Conservation (phyloP, 1,140 invertebrate genomes). For the Stegodyphus mimosarum region DNA sequence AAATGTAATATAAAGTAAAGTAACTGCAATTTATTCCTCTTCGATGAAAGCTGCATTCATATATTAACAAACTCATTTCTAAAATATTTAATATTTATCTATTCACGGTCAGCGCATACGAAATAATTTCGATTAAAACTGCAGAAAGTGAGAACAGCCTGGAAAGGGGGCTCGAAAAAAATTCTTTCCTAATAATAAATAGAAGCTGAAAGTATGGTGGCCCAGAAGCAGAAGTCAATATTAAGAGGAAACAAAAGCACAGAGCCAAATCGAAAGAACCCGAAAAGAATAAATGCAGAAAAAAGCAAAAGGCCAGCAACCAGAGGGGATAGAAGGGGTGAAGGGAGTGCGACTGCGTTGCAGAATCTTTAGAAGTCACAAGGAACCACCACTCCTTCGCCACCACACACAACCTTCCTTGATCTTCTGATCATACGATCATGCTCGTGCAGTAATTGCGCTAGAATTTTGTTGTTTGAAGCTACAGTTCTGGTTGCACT, state of each 20-base stretch:
- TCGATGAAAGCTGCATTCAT: no score
- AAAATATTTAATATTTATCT: no score
- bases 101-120: no score
- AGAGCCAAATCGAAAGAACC: constrained; percentile 16
- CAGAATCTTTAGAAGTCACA: constrained; percentile 48
- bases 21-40: no score
- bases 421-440: constrained; percentile 39
- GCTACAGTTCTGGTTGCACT: constrained; percentile 25
- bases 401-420: background rate
- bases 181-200: constrained; percentile 36
- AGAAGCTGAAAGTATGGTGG: constrained; percentile 37
- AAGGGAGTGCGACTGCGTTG: background rate
- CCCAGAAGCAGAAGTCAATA: constrained; percentile 53
- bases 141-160: no score
- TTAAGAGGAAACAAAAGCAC: constrained; percentile 54
- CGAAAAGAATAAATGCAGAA: constrained; percentile 26
- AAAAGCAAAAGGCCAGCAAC: background rate
- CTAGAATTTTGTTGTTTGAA: constrained; percentile 58
- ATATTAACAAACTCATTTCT: no score
- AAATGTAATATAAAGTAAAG: no score
- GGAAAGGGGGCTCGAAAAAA: background rate
- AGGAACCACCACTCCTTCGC: background rate
- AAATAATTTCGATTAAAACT: no score
- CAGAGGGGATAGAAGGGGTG: constrained; percentile 15
- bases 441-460: constrained; percentile 48